Percentiles rank a stretch among this genome's conserved stretches.
phyloP scores from a whole-genome alignment of 92 coral and sea anemone genomes.

The Heliopora coerulea region DNA sequence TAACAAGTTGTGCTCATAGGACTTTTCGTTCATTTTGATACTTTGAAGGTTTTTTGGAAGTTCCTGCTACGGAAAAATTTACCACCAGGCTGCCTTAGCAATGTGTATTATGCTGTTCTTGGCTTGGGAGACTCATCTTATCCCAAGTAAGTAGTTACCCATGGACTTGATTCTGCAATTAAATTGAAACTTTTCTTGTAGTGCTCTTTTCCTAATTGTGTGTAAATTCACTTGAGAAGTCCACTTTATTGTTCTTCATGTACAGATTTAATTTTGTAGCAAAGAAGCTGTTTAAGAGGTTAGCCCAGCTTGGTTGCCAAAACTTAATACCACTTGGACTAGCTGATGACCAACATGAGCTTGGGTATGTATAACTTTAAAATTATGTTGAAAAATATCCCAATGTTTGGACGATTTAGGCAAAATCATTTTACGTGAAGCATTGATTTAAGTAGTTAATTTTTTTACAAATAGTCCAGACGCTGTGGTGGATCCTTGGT shows the following conservation, averaged over 20 bases:
- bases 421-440: no score
- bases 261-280: slow-evolving; percentile 90
- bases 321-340: slow-evolving; percentile 64
- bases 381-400: no score
- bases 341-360: slow-evolving; percentile 98
- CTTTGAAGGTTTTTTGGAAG: slow-evolving; percentile 84
- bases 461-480: slow-evolving; percentile 63
- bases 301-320: slow-evolving; percentile 76
- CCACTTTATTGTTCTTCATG: no score
- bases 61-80: slow-evolving; percentile 80
- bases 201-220: no score
- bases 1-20: no score
- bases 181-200: no score
- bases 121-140: slow-evolving; percentile 97
- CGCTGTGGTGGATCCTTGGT: slow-evolving; percentile 97
- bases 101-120: slow-evolving; percentile 73
- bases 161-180: not conserved
- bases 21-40: no score
- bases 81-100: slow-evolving; percentile 70
- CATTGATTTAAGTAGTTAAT: no score
- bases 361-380: slow-evolving; percentile 83
- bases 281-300: slow-evolving; percentile 77
- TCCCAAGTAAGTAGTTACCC: slow-evolving; percentile 68
- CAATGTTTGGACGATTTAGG: no score
- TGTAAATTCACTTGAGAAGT: no score